phyloP scores from a whole-genome alignment of 1,140 invertebrate species.

The Aphelenchoides besseyi region DNA sequence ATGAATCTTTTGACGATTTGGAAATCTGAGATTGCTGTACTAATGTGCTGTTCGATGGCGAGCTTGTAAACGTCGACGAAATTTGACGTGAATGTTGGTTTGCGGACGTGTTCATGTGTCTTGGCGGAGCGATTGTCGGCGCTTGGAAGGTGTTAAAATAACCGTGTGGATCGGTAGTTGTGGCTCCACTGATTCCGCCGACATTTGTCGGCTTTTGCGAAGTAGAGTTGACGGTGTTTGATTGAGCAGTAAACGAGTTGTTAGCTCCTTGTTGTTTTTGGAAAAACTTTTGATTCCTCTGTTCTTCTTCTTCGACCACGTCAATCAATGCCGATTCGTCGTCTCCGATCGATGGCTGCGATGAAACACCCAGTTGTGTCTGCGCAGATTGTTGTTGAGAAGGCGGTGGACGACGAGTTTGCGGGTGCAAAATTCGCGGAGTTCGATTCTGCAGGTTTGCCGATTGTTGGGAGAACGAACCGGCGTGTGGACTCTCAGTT shows the following conservation, averaged over 20 bases:
- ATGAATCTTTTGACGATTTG: too few relatives aligned
- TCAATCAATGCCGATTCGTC: conserved; percentile 6
- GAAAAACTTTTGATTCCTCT: conserved; percentile 21
- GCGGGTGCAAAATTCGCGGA: background rate
- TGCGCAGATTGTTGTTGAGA: background rate
- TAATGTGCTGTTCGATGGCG: too few relatives aligned
- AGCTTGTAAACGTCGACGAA: too few relatives aligned
- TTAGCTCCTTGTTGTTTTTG: background rate
- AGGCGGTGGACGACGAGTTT: background rate
- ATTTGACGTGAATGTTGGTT: too few relatives aligned
- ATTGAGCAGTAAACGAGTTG: background rate
- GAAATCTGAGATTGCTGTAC: background rate
- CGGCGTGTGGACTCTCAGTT: too few relatives aligned
- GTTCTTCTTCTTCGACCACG: conserved; percentile 18
- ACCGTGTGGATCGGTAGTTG: background rate
- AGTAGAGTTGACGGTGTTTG: background rate
- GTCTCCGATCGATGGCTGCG: background rate
- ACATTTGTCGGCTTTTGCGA: background rate
- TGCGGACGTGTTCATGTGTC: too few relatives aligned
- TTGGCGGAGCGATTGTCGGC: too few relatives aligned
- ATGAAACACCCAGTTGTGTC: too few relatives aligned
- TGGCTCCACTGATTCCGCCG: background rate
- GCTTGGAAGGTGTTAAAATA: background rate
- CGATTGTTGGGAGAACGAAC: too few relatives aligned
- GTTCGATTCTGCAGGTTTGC: background rate